These are phyloP conservation scores for Apodemia hepburni DNA, from an alignment of 2,888 invertebrate species.

Conservation along the genomic window DNA sequence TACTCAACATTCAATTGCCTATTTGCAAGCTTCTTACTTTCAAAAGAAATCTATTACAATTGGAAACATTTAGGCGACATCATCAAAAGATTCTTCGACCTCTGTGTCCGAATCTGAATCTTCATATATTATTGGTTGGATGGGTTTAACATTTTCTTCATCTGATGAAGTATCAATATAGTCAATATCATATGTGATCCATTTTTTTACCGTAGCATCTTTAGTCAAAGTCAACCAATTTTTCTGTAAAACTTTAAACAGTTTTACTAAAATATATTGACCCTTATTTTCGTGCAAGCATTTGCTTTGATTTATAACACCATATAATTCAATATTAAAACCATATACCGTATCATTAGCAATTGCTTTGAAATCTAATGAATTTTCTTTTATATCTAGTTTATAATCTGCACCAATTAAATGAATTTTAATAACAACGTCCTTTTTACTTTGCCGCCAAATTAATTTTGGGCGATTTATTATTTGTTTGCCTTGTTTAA, in stretches of 20 bases:
- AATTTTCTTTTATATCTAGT: conserved; percentile 44
- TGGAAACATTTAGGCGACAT: conserved; percentile 30
- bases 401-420: conserved; percentile 51
- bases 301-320: conserved; percentile 44
- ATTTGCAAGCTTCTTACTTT: too few species aligned
- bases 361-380: conserved; percentile 45
- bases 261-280: conserved; percentile 52
- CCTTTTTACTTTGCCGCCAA: conserved; percentile 56
- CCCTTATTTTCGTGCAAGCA: conserved; percentile 54
- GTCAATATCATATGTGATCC: conserved; percentile 62
- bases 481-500: conserved; percentile 24
- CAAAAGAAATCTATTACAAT: too few species aligned
- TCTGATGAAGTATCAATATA: conserved; percentile 53
- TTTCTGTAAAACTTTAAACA: conserved; percentile 47
- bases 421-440: conserved; percentile 53
- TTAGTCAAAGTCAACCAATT: conserved; percentile 57
- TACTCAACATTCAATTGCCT: too few species aligned
- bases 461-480: conserved; percentile 49
- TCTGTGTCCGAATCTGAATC: conserved; percentile 42
- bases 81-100: conserved; percentile 45
- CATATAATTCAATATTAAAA: conserved; percentile 62
- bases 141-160: conserved; percentile 39
- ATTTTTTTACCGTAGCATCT: conserved; percentile 44
- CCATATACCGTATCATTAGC: conserved; percentile 47
- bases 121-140: conserved; percentile 33